phyloP scores from a whole-genome alignment of 1,140 invertebrate genomes.

The Artemia franciscana region DNA sequence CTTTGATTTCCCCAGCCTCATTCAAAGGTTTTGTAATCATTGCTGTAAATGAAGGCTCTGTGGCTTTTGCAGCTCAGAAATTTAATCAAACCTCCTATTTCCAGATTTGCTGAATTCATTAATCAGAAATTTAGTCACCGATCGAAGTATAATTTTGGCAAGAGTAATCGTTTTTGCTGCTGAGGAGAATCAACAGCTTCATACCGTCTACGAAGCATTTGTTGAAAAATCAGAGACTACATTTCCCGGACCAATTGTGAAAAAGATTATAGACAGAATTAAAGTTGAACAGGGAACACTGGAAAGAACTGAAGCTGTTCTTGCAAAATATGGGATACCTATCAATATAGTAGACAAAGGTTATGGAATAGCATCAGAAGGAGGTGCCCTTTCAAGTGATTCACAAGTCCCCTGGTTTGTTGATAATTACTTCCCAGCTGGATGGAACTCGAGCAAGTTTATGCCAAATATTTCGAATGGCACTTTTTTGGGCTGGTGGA shows the following conservation, averaged over 20 bases:
- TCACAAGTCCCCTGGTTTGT: conserved; percentile 6
- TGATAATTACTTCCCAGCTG: neutral
- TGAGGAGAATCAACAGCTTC: neutral
- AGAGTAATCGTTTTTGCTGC: neutral
- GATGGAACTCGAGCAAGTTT: conserved; percentile 34
- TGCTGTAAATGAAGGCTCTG: too few species aligned
- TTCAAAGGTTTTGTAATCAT: too few species aligned
- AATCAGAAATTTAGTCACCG: neutral
- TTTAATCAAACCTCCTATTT: too few species aligned
- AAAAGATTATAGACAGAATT: neutral
- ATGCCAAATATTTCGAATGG: conserved; percentile 31
- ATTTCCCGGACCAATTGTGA: neutral
- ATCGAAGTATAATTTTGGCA: neutral
- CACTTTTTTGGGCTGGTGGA: conserved; percentile 49
- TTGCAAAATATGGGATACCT: neutral
- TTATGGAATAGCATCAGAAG: neutral
- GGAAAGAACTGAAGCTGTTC: neutral
- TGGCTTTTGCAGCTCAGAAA: too few species aligned
- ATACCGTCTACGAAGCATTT: neutral
- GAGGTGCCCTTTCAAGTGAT: neutral
- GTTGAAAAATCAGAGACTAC: neutral
- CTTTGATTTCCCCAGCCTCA: too few species aligned
- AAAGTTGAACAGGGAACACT: neutral
- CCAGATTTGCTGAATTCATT: neutral
- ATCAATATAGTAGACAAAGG: neutral